Percentiles rank a stretch among this genome's conserved stretches.
phyloP scores from a whole-genome alignment of 1,140 invertebrate species.

The Drosophila teissieri region DNA sequence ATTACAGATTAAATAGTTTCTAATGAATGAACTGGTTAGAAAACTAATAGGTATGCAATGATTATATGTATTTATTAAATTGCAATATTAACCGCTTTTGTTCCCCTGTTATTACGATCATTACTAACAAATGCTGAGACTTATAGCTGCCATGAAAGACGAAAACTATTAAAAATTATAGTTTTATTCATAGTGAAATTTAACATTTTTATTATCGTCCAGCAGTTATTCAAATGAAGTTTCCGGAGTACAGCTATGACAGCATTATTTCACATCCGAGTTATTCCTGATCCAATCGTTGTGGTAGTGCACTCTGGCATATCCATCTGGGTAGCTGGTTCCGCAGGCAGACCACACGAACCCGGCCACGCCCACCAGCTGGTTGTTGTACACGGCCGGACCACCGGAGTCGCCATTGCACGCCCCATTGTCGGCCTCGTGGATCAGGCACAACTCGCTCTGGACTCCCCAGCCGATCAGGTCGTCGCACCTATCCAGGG shows the following conservation, averaged over 20 bases:
- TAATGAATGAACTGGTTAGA: no score
- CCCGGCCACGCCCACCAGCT: constrained; percentile 72
- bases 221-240: neutral
- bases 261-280: constrained; percentile 4
- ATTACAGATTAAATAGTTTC: no score
- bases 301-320: constrained; percentile 84
- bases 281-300: constrained; percentile 83
- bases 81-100: no score
- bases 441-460: constrained; percentile 61
- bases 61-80: no score
- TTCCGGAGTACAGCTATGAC: neutral
- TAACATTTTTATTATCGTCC: neutral
- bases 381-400: constrained; percentile 63
- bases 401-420: constrained; percentile 76
- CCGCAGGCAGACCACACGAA: constrained; percentile 68
- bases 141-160: no score
- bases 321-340: constrained; percentile 86
- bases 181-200: neutral
- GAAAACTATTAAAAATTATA: neutral
- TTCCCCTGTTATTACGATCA: no score
- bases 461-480: constrained; percentile 31
- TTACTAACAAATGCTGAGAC: no score
- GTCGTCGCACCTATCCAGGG: constrained; percentile 27
- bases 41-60: no score
- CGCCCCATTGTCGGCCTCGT: constrained; percentile 56